Evolutionary conservation across 2,888 invertebrate species (phyloP).

Genomic region (Sarcophaga rosellei): DNA sequence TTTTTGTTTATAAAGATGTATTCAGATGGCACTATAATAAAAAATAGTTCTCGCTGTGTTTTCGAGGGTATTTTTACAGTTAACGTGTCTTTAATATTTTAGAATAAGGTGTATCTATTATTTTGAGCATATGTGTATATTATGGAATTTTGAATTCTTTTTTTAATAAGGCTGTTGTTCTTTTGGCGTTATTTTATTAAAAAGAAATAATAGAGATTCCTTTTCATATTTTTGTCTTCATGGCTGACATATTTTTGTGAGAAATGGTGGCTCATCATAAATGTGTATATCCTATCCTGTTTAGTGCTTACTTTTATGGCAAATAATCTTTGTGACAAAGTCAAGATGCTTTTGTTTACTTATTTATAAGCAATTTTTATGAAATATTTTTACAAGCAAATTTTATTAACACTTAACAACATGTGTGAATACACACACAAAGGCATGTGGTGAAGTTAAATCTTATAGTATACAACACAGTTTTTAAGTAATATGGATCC

Average conservation of each 20-base stretch:
- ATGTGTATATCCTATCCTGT: neutral
- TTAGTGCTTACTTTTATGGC: neutral
- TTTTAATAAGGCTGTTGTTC: conserved; percentile 6
- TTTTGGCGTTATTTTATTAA: neutral
- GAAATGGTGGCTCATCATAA: neutral
- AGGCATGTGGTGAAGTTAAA: too few species aligned
- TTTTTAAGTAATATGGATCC: too few species aligned
- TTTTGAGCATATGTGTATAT: too few species aligned
- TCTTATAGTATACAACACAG: too few species aligned
- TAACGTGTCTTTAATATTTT: too few species aligned
- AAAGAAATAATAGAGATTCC: conserved; percentile 15
- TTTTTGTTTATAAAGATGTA: too few species aligned
- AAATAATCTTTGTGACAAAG: neutral
- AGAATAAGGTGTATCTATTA: too few species aligned
- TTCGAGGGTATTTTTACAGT: too few species aligned
- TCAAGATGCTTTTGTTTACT: neutral
- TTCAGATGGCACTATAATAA: too few species aligned
- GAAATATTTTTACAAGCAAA: neutral
- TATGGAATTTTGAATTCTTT: neutral
- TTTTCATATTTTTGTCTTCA: neutral
- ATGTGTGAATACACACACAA: too few species aligned
- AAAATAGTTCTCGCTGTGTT: too few species aligned
- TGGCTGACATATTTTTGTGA: neutral
- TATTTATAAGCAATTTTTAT: neutral
- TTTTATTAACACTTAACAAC: neutral